These are phyloP conservation scores for Peribatodes rhomboidaria DNA, from an alignment of 2,888 invertebrate genomes.

Conservation along the genomic window DNA sequence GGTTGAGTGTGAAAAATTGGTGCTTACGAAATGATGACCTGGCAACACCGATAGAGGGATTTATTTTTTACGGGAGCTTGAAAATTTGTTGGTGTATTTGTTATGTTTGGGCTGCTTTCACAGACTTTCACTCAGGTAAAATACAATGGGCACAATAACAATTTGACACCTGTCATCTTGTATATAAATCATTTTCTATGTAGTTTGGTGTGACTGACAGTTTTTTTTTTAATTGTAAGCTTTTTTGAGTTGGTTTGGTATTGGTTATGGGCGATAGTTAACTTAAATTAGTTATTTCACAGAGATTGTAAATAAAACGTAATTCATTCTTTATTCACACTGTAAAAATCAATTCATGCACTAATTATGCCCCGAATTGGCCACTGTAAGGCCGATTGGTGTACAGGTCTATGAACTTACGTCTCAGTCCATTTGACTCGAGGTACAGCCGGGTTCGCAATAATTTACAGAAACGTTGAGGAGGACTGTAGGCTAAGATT, in stretches of 20 bases:
- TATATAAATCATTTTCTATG: background rate
- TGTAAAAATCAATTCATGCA: background rate
- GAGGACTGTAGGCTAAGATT: too few relatives aligned
- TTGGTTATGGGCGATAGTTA: background rate
- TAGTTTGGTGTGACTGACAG: background rate
- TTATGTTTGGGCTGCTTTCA: too few relatives aligned
- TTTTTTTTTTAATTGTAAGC: background rate
- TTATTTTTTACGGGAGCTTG: background rate
- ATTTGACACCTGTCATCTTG: background rate
- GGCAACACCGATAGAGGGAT: constrained; percentile 1
- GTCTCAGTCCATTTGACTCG: too few relatives aligned
- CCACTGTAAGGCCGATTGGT: too few relatives aligned
- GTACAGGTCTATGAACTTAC: too few relatives aligned
- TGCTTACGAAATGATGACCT: background rate
- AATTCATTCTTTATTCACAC: background rate
- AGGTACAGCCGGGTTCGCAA: too few relatives aligned
- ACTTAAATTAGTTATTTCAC: background rate
- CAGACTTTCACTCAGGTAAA: too few relatives aligned
- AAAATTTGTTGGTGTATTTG: too few relatives aligned
- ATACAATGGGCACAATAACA: too few relatives aligned
- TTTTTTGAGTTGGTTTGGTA: background rate
- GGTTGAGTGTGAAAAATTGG: background rate
- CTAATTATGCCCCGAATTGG: too few relatives aligned
- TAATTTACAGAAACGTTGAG: too few relatives aligned
- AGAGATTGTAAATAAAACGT: background rate